Evolutionary conservation across 2,113 vertebrate species (phyloP), one percentile per base, ranked within the genome.

Genomic region (Bubo blakistoni): DNA sequence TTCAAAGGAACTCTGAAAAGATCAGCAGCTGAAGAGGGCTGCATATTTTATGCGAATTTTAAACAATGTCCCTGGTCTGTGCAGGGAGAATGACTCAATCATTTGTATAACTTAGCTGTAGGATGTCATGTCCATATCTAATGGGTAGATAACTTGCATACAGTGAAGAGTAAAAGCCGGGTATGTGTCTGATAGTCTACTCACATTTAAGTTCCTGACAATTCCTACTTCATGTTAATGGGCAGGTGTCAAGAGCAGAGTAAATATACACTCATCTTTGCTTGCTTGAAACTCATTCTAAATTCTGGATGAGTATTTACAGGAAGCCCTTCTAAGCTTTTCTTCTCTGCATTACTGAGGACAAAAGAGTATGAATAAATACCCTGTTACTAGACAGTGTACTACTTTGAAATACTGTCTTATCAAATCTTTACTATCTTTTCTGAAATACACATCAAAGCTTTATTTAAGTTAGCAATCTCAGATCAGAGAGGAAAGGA

Each of bases 1-100:
- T 96, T 97, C 81, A 95, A 93, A 95, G 86, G 62, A 71, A 51
- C 26, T 74, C 77, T n/a, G 63, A 76, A 92, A 91, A 55, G 73
- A 94, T 73, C 82, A 55, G 63, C 66, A 88, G 24, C 77, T 22
- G 55, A 88, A 93, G 57, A 40, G 34, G 38, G 32, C 84, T 94
- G 88, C 65, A 66, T 80, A 83, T 94, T 89, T 94, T 76, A 93
- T 62, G 46, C 79, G 49, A 67, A 58, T 81, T 72, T 96, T 73
- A 67, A 96, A 59, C 74, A 71, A 13, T 7, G 29, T 86, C 81
- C 59, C 72, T 77, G 51, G 21, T 74, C n/a, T 66, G 34, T 42
- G 40, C 69, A 94, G 61, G 76, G 29, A 83, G 66, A 82, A 88
- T 81, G 88, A 76, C 90, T 74, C 55, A 6, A 36, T 79, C 26